phyloP scores from a whole-genome alignment of 92 coral and sea anemone species.

The Epizoanthus rinbou region DNA sequence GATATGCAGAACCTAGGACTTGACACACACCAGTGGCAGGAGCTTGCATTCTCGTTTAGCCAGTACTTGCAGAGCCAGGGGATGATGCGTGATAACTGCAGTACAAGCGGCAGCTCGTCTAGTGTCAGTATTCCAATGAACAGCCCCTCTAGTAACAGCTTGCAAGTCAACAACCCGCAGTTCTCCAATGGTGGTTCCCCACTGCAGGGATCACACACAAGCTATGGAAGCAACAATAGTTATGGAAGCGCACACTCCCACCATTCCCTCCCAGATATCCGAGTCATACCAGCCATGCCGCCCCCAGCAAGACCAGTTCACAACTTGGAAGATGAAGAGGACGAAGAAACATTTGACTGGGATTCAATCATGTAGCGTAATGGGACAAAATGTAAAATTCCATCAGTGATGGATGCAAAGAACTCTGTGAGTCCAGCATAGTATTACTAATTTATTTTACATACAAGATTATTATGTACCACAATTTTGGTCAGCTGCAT shows the following conservation, averaged over 20 bases:
- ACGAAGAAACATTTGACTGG: slow-evolving; percentile 97
- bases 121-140: slow-evolving; percentile 21
- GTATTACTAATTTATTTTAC: slow-evolving; percentile 30
- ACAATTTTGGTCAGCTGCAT: not conserved
- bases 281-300: slow-evolving; percentile 67
- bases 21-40: slow-evolving; percentile 94
- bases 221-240: slow-evolving; percentile 78
- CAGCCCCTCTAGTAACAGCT: slow-evolving; percentile 36
- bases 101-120: slow-evolving; percentile 24
- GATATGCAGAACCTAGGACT: slow-evolving; percentile 87
- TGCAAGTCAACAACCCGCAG: slow-evolving; percentile 53
- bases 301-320: slow-evolving; percentile 52
- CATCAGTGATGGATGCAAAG: slow-evolving; percentile 14
- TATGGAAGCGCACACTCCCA: slow-evolving; percentile 64
- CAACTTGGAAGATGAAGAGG: slow-evolving; percentile 84
- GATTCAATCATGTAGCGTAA: slow-evolving; percentile 82
- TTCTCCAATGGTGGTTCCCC: slow-evolving; percentile 60
- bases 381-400: not conserved
- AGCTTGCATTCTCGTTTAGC: slow-evolving; percentile 93
- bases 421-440: slow-evolving; percentile 32
- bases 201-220: slow-evolving; percentile 70
- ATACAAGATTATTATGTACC: slow-evolving; percentile 22
- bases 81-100: slow-evolving; percentile 46
- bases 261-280: slow-evolving; percentile 84
- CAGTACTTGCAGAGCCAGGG: slow-evolving; percentile 89